phyloP scores from a whole-genome alignment of 2,797 vertebrate species.

The Erethizon dorsatum region DNA sequence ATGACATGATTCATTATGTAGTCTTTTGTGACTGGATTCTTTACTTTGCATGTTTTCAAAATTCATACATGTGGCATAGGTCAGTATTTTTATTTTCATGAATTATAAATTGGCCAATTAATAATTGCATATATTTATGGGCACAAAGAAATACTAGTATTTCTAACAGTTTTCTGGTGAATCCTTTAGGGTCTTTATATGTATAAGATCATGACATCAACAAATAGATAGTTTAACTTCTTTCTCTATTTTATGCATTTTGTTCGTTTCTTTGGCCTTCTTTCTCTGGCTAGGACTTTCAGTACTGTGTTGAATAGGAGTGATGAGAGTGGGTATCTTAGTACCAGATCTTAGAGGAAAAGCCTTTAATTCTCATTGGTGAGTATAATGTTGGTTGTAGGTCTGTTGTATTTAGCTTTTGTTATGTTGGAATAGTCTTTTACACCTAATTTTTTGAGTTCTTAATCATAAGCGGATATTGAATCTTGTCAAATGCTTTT shows the following conservation, averaged over 20 bases:
- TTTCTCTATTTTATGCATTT: neutral
- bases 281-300: neutral
- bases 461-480: neutral
- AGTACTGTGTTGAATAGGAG: neutral
- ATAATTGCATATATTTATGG: neutral
- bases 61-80: neutral
- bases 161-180: neutral
- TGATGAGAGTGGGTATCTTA: neutral
- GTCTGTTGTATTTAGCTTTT: neutral
- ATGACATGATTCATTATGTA: neutral
- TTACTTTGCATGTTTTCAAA: slow-evolving; percentile 29
- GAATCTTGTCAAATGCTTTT: neutral
- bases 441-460: neutral
- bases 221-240: neutral
- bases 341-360: neutral
- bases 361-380: neutral
- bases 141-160: neutral
- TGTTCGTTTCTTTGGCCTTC: neutral
- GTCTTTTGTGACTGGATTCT: neutral
- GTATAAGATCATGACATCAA: neutral
- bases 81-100: neutral
- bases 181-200: neutral
- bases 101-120: neutral
- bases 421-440: neutral
- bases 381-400: neutral